Base-by-base conservation (phyloP, 2,797 vertebrate species). In the Aplochiton taeniatus region DNA sequence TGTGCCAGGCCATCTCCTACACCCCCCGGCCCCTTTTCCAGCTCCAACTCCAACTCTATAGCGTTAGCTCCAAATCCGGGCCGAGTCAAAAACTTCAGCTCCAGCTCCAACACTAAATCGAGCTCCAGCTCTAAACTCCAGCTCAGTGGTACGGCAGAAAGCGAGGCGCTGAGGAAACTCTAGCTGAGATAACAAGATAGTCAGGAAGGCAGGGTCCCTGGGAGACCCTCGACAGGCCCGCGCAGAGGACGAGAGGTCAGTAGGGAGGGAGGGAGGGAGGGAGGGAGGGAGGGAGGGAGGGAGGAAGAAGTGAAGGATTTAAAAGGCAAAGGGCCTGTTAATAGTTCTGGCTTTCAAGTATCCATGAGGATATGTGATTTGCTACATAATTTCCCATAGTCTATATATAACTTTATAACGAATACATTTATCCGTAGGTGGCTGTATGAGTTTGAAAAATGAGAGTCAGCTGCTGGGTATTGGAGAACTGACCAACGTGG, bases 151-250 rank as follows among this genome's bases (percentile, higher is more conserved):
- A 64, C 65, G 87, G 83, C 87, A 61, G 79, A 85, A 76, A 19
- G 81, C 85, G 87, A 83, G 82, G 85, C 84, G 87, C 70, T 17
- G 72, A 89, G 91, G 89, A 92, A 91, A 82, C 87, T 87, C 89
- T 91, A 83, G 86, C 91, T 91, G 90, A 90, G 91, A 91, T 90
- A 91, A 91, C 88, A 92, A 91, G 89, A 91, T 91, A 90, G 88
- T 84, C 85, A 73, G 76, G 78, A 86, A 80, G 75, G 82, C 78
- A 75, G 78, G 82, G 85, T 76, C 76, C 77, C 80, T 44, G 76
- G 80, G 77, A 86, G 88, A 81, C 81, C 82, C 82, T 1, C 57
- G 58, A 63, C 68, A 69, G 70, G 71, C 52, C 65, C 59, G 44
- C 53, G 42, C 58, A 16, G 66, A 72, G 60, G 16, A 68, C 66